These are phyloP conservation scores for Pseudorhombus dupliciocellatus DNA, from an alignment of 2,113 vertebrate genomes.

Conservation along the genomic window DNA sequence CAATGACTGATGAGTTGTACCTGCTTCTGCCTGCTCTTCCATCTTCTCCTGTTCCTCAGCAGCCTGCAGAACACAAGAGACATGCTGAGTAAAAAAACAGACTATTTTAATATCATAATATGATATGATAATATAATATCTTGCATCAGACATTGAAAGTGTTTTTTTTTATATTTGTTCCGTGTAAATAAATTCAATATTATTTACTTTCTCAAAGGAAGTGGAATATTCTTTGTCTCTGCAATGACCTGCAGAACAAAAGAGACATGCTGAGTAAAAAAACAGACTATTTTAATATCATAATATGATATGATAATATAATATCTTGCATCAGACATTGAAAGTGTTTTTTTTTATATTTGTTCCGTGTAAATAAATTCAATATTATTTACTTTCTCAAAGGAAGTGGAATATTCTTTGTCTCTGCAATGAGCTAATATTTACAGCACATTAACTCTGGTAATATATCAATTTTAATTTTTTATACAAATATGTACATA, in stretches of 20 bases:
- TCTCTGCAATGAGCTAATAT: no score
- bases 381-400: no score
- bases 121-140: no score
- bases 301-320: no score
- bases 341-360: not conserved
- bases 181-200: not conserved
- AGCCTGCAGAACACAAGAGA: conserved; percentile 53
- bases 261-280: not conserved
- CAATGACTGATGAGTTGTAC: conserved; percentile 31
- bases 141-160: not conserved
- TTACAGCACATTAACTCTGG: no score
- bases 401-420: no score
- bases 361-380: not conserved
- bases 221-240: no score
- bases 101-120: no score
- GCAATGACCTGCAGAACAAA: conserved; percentile 59
- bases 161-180: not conserved
- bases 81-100: not conserved
- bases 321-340: not conserved
- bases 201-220: no score
- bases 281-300: no score
- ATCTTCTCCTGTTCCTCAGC: conserved; percentile 45
- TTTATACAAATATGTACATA: not conserved
- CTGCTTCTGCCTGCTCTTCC: conserved; percentile 65
- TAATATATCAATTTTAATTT: not conserved